Percentiles rank a stretch among this genome's conserved stretches.
Evolutionary conservation across 2,113 vertebrate species (phyloP).

Genomic region (Rhynchomys soricoides): DNA sequence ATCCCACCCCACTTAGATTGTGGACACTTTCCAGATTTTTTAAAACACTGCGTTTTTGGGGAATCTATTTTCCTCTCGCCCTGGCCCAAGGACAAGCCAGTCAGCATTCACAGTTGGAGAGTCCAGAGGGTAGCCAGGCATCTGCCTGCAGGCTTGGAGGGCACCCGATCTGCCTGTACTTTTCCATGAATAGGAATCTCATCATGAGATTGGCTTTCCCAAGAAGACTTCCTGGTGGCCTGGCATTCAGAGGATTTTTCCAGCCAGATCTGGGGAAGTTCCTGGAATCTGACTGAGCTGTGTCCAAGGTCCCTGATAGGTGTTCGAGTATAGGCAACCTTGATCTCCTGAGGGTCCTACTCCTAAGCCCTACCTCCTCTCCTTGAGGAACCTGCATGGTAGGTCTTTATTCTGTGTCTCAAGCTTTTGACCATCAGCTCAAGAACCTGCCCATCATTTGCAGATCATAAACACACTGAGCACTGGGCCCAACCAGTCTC

Average conservation of each 20-base stretch:
- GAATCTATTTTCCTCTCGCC: conserved; percentile 79
- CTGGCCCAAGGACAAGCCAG: conserved; percentile 65
- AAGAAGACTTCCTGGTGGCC: conserved; percentile 10
- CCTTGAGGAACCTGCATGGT: background rate
- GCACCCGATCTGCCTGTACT: conserved; percentile 32
- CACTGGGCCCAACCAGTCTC: background rate
- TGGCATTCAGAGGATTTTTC: conserved; percentile 38
- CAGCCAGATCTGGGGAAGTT: conserved; percentile 28
- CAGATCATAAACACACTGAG: background rate
- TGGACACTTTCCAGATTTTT: conserved; percentile 83
- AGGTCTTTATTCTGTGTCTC: background rate
- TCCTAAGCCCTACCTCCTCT: background rate
- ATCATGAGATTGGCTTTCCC: background rate
- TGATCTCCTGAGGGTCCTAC: background rate
- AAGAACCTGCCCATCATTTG: background rate
- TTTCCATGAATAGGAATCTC: conserved; percentile 62
- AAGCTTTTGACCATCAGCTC: no score
- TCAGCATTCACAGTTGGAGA: background rate
- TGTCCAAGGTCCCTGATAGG: background rate
- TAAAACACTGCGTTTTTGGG: conserved; percentile 77
- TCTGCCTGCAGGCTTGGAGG: conserved; percentile 25
- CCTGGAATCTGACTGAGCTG: conserved; percentile 10
- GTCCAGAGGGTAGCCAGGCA: background rate
- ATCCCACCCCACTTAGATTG: conserved; percentile 80
- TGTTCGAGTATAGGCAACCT: background rate